Base-by-base conservation (phyloP, 2,888 invertebrate species). In the Cheiracanthium punctorium region DNA sequence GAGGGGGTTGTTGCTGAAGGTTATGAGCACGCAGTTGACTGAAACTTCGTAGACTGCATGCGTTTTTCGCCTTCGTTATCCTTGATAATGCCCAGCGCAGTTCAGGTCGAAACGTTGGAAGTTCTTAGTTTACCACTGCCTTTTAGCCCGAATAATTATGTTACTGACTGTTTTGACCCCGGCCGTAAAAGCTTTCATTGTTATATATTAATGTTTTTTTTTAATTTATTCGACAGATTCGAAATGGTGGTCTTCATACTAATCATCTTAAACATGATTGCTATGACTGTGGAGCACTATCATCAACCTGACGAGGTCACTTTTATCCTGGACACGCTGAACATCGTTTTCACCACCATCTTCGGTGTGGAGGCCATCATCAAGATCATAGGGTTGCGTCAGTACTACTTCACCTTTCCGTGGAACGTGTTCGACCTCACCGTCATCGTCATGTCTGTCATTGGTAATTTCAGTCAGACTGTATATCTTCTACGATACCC, bases 351-450 rank as follows among this genome's bases (percentile, higher is more conserved):
- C 94, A 98, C 99, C 93, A 96, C 96, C 93, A 96, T 99, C 94
- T 99, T 99, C 94, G 96, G 97, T 93, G 95, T 96, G 91, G 99
- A 99, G 95, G 98, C 98, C 94, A 94, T 97, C 93, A 95, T 98
- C 94, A 99, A 99, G 94, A 95, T 98, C 93, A 96, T 98, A 93
- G 98, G 98, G 91, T 95, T 98, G 92, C 95, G 98, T 91, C 97
- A 97, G 93, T 97, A 98, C 94, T 99, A 98, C 94, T 99, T 99
- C 94, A 97, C 97, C 92, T 97, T 98, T 93, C 98, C 98, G 90
- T 99, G 99, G 99, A 99, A 99, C 94, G 95, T 99, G 91, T 99
- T 99, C 94, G 98, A 99, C 94, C 97, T 98, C 93, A 96, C 98
- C 92, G 98, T 99, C 92, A 98, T 98, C 92, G 96, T 98, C 94